Conservation (phyloP, 2,888 invertebrate genomes). For the Apantesis nais region DNA sequence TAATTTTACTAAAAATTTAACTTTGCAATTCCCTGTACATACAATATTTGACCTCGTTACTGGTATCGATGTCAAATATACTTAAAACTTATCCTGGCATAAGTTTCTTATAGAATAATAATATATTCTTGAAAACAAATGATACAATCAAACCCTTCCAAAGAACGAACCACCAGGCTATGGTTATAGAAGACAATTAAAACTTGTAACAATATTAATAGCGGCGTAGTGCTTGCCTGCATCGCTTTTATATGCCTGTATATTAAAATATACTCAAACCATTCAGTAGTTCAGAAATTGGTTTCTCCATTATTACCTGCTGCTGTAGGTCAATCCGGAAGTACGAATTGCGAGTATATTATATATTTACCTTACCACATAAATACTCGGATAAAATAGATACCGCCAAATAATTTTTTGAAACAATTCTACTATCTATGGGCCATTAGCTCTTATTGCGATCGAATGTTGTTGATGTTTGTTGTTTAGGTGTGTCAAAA, state of each 20-base stretch:
- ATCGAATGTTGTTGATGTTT: too few relatives aligned
- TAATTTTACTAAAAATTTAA: too few relatives aligned
- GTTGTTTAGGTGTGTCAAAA: background rate
- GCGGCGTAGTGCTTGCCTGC: background rate
- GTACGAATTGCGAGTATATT: background rate
- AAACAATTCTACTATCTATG: background rate
- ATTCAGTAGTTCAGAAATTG: conserved; percentile 5
- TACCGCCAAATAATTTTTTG: background rate
- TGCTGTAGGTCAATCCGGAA: background rate
- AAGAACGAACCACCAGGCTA: background rate
- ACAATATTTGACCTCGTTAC: too few relatives aligned
- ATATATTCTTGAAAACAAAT: too few relatives aligned
- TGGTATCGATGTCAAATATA: too few relatives aligned
- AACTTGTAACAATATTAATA: background rate
- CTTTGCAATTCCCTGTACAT: too few relatives aligned
- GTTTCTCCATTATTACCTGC: background rate
- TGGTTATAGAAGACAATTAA: background rate
- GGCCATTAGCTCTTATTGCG: too few relatives aligned
- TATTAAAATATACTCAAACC: background rate
- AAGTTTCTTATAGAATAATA: too few relatives aligned
- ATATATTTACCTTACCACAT: background rate
- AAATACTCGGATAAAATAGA: background rate
- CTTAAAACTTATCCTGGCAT: too few relatives aligned
- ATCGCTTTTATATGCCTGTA: background rate
- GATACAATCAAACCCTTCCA: background rate